Base-by-base conservation (phyloP, 2,113 vertebrate species). In the Lophura nycthemera region DNA sequence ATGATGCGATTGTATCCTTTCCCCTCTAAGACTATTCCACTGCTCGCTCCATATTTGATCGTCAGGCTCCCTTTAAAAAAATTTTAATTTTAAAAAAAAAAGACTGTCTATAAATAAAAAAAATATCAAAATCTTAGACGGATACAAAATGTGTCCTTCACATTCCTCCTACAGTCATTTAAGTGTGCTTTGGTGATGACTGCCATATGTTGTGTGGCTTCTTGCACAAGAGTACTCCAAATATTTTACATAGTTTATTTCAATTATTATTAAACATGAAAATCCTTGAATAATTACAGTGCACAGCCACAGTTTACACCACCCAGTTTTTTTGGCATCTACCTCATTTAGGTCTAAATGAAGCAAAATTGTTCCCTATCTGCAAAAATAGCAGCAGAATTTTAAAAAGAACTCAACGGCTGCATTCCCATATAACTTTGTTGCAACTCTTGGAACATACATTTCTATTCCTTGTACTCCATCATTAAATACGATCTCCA, bases 91-190 rank as follows among this genome's bases (percentile, higher is more conserved):
- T n/a, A n/a, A 92, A 56, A 20, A 22, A 2, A 86, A 86, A 81
- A 61, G 34, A 79, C 8, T 36, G 11, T 57, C 32, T 36, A 79
- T 13, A 38, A 34, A 21, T 83, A 80, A 78, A 59, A 83, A 83
- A 93, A 93, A 81, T 88, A 75, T 13, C n/a, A 47, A 38, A 54
- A 83, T 81, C 57, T 48, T 78, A 78, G 22, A 69, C 88, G 86
- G 81, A 89, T 65, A 93, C 29, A 56, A 89, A 79, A 92, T 73
- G 47, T 89, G 66, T 82, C 2, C 0, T 85, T 96, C 84, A 82
- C 84, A 96, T 89, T 57, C 92, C 92, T 96, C 93, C 86, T 90
- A 95, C 95, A 86, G 91, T 81, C 92, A 90, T 48, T 90, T 29
- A 88, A 82, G 40, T 27, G 54, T 36, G 59, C 38, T 75, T 88